Conservation (phyloP, 2,113 vertebrate species). For the Athene noctua region DNA sequence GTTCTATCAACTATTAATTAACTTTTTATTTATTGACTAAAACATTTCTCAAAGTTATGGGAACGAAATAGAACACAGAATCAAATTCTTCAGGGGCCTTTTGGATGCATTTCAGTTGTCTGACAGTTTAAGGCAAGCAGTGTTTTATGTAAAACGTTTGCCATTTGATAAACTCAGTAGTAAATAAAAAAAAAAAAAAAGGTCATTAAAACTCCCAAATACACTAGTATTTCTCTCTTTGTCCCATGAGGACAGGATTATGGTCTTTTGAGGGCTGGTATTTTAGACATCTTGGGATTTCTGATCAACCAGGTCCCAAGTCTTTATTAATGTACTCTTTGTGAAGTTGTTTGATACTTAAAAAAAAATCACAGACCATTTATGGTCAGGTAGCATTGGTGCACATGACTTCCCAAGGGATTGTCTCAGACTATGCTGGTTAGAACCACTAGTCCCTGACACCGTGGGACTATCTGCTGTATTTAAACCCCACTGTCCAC, state of each 20-base stretch:
- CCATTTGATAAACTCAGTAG: not conserved
- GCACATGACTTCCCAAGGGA: not conserved
- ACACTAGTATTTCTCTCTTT: not conserved
- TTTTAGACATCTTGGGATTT: not conserved
- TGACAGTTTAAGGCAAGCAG: not conserved
- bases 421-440: not conserved
- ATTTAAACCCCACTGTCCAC: not conserved
- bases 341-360: not conserved
- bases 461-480: not conserved
- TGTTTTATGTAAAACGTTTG: not conserved
- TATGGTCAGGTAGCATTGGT: not conserved
- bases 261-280: not conserved
- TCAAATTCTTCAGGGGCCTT: not conserved
- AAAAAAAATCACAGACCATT: not conserved
- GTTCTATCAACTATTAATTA: not conserved
- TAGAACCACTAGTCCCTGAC: not conserved
- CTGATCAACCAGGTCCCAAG: not conserved
- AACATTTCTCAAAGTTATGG: not conserved
- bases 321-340: not conserved
- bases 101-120: not conserved
- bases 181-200: not conserved
- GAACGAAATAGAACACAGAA: not conserved
- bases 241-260: not conserved
- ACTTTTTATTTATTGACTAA: not conserved
- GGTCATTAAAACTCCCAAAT: fast-evolving